Conservation (phyloP, 2,113 vertebrate genomes). For the Strix aluco region DNA sequence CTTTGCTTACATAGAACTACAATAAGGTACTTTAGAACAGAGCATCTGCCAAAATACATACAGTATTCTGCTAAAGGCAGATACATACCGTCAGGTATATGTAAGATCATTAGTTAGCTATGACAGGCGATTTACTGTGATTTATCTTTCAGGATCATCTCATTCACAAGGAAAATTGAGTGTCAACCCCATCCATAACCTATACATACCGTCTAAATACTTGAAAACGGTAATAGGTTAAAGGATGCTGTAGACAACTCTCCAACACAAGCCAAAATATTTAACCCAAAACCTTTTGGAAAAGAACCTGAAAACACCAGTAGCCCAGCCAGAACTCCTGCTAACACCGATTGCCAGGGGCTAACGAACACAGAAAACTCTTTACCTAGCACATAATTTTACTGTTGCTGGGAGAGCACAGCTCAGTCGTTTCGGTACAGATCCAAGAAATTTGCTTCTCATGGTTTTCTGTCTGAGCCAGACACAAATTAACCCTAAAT, state of each 20-base stretch:
- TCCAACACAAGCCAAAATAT: constrained; percentile 67
- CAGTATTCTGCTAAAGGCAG: constrained; percentile 24
- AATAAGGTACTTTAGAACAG: constrained; percentile 36
- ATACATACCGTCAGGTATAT: not conserved
- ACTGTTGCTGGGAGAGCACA: constrained; percentile 58
- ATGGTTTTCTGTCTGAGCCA: constrained; percentile 27
- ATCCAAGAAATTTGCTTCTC: constrained; percentile 58
- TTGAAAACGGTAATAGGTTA: constrained; percentile 65
- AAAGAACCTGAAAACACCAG: constrained; percentile 59
- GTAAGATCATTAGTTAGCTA: constrained; percentile 37
- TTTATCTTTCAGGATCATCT: constrained; percentile 69
- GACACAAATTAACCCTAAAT: constrained; percentile 42
- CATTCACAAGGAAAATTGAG: constrained; percentile 69
- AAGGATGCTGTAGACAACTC: constrained; percentile 63
- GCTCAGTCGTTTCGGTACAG: constrained; percentile 38
- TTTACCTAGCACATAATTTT: constrained; percentile 60
- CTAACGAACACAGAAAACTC: constrained; percentile 57
- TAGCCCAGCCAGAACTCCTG: constrained; percentile 64
- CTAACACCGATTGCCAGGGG: constrained; percentile 66
- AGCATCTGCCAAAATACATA: constrained; percentile 7
- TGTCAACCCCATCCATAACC: constrained; percentile 70
- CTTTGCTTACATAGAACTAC: constrained; percentile 46
- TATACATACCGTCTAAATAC: constrained; percentile 64
- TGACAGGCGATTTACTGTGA: constrained; percentile 62
- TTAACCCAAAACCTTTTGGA: constrained; percentile 69